Evolutionary conservation across 2,113 vertebrate genomes (phyloP), one percentile per base, ranked within the genome.

Genomic region (Castor canadensis): DNA sequence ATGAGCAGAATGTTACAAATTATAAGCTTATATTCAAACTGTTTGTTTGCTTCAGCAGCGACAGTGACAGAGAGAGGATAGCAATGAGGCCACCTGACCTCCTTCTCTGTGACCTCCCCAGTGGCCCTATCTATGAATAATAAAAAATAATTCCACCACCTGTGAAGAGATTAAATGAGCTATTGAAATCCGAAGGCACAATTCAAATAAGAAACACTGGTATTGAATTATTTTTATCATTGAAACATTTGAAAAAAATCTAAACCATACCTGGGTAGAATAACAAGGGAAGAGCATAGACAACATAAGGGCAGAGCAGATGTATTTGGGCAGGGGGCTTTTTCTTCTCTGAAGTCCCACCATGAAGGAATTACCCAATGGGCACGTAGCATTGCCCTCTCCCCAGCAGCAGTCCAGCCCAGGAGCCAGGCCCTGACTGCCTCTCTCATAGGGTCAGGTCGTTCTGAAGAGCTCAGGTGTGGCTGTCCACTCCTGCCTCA

Each of bases 21-120:
- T 77, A 49, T 24, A 83, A 86, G 71, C 69, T 76, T 32, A 88
- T 15, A 72, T 26, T 82, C 62, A 91, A 86, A 49, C 49, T 30
- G 26, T 15, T 62, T 62, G n/a, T 77, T 87, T 75, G 28, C 49
- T 52, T 66, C 35, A 16, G 56, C 47, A 13, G 9, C 4, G 0
- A 47, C 47, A 26, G 26, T n/a, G 45, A 62, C 38, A 66, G 32
- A 85, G 30, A 4, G 16, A 89, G 8, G 73, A 11, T 12, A 49
- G 71, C 30, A 79, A 19, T 20, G 28, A 56, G 24, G 71, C 19
- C 40, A 19, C n/a, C 30, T 22, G 26, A 58, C 28, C 32, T 28
- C 52, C 71, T 32, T 67, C 43, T 32, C n/a, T 35, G 20, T 22
- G 13, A 45, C 26, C 24, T 1, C 35, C 32, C 24, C 28, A 1